phyloP scores from a whole-genome alignment of 23 tunicate species.

The Diplosoma virens region DNA sequence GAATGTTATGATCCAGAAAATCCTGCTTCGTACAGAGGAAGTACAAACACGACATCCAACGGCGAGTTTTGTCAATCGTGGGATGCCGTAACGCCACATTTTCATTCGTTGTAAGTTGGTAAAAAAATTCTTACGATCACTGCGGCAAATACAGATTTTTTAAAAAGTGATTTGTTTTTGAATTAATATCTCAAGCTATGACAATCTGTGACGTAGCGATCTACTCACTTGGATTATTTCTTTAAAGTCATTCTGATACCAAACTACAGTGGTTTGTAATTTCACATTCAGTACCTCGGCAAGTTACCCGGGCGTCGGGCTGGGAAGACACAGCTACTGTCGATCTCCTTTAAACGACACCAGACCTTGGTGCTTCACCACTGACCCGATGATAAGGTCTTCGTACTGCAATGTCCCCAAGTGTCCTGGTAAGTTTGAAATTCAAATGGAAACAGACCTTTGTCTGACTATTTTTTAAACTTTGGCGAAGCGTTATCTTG shows the following conservation, averaged over 20 bases:
- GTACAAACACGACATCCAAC: not conserved
- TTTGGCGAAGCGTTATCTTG: too few species aligned
- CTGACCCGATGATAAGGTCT: conserved; percentile 38
- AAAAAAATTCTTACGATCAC: too few species aligned
- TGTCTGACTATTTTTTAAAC: too few species aligned
- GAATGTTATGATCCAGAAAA: conserved; percentile 27
- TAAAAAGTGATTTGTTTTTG: too few species aligned
- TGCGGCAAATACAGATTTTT: too few species aligned
- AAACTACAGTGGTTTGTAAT: not conserved
- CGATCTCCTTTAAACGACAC: conserved; percentile 51
- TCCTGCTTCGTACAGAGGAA: conserved; percentile 37
- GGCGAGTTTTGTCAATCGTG: conserved; percentile 32
- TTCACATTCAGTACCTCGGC: conserved; percentile 37
- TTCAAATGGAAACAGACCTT: too few species aligned
- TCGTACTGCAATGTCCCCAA: conserved; percentile 48
- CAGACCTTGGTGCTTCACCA: conserved; percentile 80
- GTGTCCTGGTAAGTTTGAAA: conserved; percentile 26
- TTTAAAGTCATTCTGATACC: not conserved
- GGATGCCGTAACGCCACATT: conserved; percentile 33
- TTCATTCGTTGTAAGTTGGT: conserved; percentile 39
- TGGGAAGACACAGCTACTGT: conserved; percentile 61
- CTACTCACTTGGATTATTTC: too few species aligned
- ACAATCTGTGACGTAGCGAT: too few species aligned
- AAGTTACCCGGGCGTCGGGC: conserved; percentile 18
- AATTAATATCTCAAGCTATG: too few species aligned